phyloP scores from a whole-genome alignment of 1,140 invertebrate genomes.

The Oedothorax gibbosus region DNA sequence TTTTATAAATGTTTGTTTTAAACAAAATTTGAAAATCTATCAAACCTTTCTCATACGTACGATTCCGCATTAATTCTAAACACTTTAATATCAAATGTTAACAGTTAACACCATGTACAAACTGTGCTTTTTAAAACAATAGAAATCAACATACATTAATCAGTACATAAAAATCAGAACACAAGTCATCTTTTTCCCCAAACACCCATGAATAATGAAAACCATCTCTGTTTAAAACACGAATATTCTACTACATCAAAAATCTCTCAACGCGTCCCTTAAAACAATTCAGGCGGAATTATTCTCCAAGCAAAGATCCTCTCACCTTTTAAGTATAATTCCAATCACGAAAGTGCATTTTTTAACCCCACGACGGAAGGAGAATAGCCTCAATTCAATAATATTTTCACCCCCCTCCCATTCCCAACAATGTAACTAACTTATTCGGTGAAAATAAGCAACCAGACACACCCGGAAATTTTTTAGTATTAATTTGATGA shows the following conservation, averaged over 20 bases:
- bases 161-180: too few species aligned
- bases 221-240: too few species aligned
- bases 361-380: constrained; percentile 16
- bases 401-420: constrained; percentile 16
- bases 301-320: constrained; percentile 26
- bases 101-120: too few species aligned
- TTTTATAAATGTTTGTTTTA: too few species aligned
- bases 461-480: constrained; percentile 18
- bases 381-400: constrained; percentile 58
- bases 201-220: too few species aligned
- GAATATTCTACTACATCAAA: neutral
- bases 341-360: constrained; percentile 50
- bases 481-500: neutral
- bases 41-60: too few species aligned
- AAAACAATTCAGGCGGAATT: constrained; percentile 29
- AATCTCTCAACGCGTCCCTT: constrained; percentile 23
- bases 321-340: constrained; percentile 55
- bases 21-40: too few species aligned
- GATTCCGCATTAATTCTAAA: too few species aligned
- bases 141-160: too few species aligned
- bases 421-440: neutral
- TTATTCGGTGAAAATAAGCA: constrained; percentile 39
- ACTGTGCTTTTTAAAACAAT: too few species aligned
- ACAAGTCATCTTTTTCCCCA: too few species aligned
- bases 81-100: too few species aligned